Percentiles rank a stretch among this genome's conserved stretches.
Conservation (phyloP, 2,113 vertebrate genomes). For the Amia ocellicauda region DNA sequence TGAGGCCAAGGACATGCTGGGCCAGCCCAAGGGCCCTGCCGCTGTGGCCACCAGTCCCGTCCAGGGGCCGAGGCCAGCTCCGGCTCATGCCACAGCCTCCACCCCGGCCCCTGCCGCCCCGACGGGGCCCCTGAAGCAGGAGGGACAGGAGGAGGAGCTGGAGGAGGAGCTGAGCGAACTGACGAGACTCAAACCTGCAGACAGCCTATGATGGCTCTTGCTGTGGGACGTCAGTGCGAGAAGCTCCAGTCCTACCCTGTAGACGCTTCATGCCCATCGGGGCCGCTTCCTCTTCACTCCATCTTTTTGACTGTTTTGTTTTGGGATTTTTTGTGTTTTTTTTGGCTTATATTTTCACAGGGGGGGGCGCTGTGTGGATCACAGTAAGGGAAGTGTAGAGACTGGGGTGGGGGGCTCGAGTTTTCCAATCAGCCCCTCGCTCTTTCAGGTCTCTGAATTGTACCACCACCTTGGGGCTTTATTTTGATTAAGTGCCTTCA, state of each 20-base stretch:
- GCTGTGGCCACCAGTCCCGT: slow-evolving; percentile 29
- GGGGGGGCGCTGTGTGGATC: slow-evolving; percentile 52
- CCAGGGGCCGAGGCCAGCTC: neutral
- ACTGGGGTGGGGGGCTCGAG: slow-evolving; percentile 26
- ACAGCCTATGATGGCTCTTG: slow-evolving; percentile 52
- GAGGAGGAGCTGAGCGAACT: slow-evolving; percentile 65
- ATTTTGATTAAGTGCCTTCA: slow-evolving; percentile 88
- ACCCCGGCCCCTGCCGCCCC: neutral
- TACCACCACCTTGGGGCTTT: slow-evolving; percentile 49
- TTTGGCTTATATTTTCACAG: slow-evolving; percentile 27
- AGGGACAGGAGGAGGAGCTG: slow-evolving; percentile 20
- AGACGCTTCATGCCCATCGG: too few relatives aligned
- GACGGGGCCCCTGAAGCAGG: slow-evolving; percentile 26
- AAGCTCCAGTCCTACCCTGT: too few relatives aligned
- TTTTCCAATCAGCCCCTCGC: slow-evolving; percentile 34
- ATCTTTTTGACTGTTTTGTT: neutral
- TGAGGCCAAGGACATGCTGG: slow-evolving; percentile 23
- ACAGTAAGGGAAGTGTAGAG: slow-evolving; percentile 48
- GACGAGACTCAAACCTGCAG: slow-evolving; percentile 75
- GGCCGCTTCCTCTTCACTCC: too few relatives aligned
- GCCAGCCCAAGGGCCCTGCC: slow-evolving; percentile 16
- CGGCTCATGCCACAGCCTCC: neutral
- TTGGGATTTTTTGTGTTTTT: slow-evolving; percentile 14
- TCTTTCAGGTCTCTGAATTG: slow-evolving; percentile 55
- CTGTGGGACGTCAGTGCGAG: too few relatives aligned